phyloP scores from a whole-genome alignment of 2,113 vertebrate genomes.

The Eurystomus gularis region DNA sequence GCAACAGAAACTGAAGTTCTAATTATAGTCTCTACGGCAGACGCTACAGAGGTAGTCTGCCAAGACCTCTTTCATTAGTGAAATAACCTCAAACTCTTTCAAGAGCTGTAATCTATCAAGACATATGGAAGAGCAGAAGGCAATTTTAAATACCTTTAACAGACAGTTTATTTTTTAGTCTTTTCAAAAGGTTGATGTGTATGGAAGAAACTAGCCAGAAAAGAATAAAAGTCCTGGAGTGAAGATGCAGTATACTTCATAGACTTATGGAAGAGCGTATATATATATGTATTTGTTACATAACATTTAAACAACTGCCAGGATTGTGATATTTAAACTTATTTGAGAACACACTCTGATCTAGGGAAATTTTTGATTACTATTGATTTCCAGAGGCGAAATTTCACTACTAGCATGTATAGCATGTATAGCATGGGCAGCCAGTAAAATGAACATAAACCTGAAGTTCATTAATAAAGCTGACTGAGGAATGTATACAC shows the following conservation, averaged over 20 bases:
- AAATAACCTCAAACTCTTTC: neutral
- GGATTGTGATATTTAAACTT: neutral
- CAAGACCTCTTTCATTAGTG: constrained; percentile 17
- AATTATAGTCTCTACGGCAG: neutral
- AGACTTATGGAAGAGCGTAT: neutral
- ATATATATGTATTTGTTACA: neutral
- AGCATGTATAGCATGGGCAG: neutral
- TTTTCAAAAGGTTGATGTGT: neutral
- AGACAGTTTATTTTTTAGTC: neutral
- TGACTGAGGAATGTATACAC: neutral
- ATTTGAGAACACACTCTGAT: neutral
- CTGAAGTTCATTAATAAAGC: neutral
- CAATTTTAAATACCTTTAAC: neutral
- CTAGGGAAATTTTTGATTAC: neutral
- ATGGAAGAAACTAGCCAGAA: neutral
- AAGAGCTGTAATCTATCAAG: neutral
- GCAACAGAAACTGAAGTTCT: neutral
- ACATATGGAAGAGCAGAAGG: constrained; percentile 3
- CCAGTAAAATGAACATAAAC: neutral
- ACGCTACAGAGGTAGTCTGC: neutral
- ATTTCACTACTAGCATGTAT: neutral
- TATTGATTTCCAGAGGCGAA: neutral
- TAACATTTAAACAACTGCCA: neutral
- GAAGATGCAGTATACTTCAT: neutral
- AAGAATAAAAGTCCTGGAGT: neutral